Conservation (phyloP, 2,113 vertebrate genomes). For the Columba livia region DNA sequence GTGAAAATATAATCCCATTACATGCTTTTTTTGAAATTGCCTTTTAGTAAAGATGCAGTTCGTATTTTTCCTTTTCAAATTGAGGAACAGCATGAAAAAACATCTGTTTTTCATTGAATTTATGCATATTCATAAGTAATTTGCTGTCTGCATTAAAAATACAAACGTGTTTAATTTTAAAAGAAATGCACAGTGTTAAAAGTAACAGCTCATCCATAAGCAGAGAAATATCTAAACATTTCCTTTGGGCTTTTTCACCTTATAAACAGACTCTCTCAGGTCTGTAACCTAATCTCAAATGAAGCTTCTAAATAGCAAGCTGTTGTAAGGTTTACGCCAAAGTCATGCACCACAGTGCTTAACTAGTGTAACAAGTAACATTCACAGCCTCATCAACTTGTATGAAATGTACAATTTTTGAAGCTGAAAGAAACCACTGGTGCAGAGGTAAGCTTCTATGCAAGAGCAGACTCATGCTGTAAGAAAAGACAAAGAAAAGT, state of each 20-base stretch:
- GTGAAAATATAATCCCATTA: not conserved
- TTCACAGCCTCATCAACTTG: not conserved
- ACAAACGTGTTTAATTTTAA: not conserved
- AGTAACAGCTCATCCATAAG: not conserved
- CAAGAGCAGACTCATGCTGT: not conserved
- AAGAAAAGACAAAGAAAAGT: not conserved
- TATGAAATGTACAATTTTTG: conserved; percentile 8
- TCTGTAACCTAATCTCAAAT: not conserved
- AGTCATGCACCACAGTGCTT: not conserved
- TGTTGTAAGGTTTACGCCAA: conserved; percentile 1
- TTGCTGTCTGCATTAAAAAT: not conserved
- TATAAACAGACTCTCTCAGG: not conserved
- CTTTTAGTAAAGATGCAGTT: not conserved
- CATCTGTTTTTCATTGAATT: not conserved
- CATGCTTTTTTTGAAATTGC: not conserved
- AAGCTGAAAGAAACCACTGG: not conserved
- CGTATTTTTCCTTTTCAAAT: not conserved
- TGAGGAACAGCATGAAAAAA: not conserved
- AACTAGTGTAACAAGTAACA: conserved; percentile 30
- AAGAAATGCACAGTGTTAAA: not conserved
- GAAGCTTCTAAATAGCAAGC: conserved; percentile 14
- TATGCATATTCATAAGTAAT: not conserved
- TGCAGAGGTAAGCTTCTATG: not conserved
- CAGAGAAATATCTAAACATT: not conserved
- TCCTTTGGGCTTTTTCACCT: not conserved